These are phyloP conservation scores for Platycheirus albimanus DNA, from an alignment of 2,888 invertebrate species.

Conservation along the genomic window DNA sequence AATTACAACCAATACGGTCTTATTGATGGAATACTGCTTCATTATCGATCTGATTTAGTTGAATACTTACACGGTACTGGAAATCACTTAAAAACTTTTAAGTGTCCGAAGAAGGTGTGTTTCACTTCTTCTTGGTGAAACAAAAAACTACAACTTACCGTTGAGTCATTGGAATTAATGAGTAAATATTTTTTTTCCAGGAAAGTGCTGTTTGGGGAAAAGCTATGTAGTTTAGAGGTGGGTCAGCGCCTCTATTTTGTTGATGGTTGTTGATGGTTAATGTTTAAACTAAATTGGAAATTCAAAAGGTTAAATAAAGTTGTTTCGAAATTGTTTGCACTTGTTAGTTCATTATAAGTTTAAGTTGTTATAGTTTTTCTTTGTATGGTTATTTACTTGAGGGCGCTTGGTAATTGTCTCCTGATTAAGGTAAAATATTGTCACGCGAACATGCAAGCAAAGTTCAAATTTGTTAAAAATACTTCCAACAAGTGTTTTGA, in stretches of 20 bases:
- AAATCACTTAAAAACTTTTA: background rate
- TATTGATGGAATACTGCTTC: background rate
- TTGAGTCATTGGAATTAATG: slow-evolving; percentile 24
- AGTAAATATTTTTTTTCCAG: slow-evolving; percentile 18
- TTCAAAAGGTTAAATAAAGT: slow-evolving; percentile 6
- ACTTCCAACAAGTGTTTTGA: slow-evolving; percentile 16
- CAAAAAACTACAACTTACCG: too few relatives aligned
- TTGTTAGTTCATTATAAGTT: slow-evolving; percentile 45
- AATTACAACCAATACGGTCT: background rate
- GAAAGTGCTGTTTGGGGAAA: slow-evolving; percentile 15
- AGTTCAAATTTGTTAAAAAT: background rate
- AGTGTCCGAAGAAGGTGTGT: slow-evolving; percentile 5
- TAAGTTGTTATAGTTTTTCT: slow-evolving; percentile 44
- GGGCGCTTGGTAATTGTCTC: slow-evolving; percentile 28
- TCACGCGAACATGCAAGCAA: slow-evolving; percentile 13
- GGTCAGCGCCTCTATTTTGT: background rate
- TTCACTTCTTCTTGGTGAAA: background rate
- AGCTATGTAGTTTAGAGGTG: slow-evolving; percentile 13
- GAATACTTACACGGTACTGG: slow-evolving; percentile 41
- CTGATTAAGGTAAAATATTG: slow-evolving; percentile 42
- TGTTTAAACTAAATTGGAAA: background rate
- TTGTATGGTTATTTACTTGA: slow-evolving; percentile 13
- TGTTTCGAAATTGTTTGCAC: slow-evolving; percentile 4
- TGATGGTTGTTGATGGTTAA: background rate
- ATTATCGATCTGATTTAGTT: slow-evolving; percentile 10